Evolutionary conservation across 2,888 invertebrate genomes (phyloP), one percentile per base, ranked within the genome.

Genomic region (Meliscaeva auricollis): DNA sequence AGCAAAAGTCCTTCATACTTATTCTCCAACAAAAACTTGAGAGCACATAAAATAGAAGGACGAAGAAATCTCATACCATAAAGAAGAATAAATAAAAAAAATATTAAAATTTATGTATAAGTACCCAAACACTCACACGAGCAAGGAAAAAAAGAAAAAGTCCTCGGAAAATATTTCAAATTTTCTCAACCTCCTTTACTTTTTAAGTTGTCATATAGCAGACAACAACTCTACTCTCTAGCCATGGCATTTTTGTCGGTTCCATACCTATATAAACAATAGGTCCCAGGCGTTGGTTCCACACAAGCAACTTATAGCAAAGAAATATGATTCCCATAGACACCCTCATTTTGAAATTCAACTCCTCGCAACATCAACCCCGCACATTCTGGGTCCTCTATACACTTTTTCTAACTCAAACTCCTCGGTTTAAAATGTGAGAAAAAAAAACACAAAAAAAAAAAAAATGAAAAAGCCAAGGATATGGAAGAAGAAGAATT

Each of bases 401-500:
- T 44, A 7, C 8, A 35, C 35, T 35, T 35, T 32, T 38, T 15
- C 41, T 41, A n/a, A 46, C 35, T 66, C 44, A 35, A 46, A 15
- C 26, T 44, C 58, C 35, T 64, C n/a, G n/a, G 68, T 85, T 84
- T 76, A 80, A 88, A 87, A 87, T 80, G 88, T 87, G 66, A 87
- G 17, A 26, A 35, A n/a, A 62, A 62, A 62, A 73, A 82, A 74
- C 62, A 87, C 11, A 26, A 35, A n/a, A 62, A 62, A 62, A 73
- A 82, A 74, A 75, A 87, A 81, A 87, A 87, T 87, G 87, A 87
- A 89, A 89, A 89, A 89, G 87, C 89, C 87, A 88, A 87, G 88
- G 88, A 88, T 66, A 44, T 58, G 48, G 87, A 77, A 87, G 85
- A 87, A 88, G 87, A 89, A 88, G 87, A 87, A 87, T 85, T 87